Evolutionary conservation across 1,140 invertebrate species (phyloP), one percentile per base, ranked within the genome.

Genomic region (Drosophila asahinai): DNA sequence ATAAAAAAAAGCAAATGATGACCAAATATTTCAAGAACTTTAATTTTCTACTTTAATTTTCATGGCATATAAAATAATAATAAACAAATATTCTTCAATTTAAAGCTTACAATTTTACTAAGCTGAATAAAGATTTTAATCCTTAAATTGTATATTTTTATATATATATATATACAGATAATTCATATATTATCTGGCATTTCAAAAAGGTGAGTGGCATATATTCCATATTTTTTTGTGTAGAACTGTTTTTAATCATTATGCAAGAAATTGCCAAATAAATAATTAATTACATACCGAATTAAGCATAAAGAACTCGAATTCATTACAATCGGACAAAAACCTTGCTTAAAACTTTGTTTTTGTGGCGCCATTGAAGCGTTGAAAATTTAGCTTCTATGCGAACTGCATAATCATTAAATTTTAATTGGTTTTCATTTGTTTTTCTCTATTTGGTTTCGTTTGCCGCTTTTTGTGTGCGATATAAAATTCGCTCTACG

Each of bases 361-460:
- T 48, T 62, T 75, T 73, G 67, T 54, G 30, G 17, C 19, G 25
- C 52, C 43, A 42, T 48, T 71, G 68, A 59, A 59, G 65, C 66
- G 52, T 72, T 55, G 36, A 51, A 51, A 59, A 51, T 73, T 30
- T 52, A 66, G 54, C 74, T 60, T 47, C 73, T 77, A 60, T 57
- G 43, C 55, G 55, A 77, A 77, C 63, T 77, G 75, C 75, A 77
- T 77, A 77, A 77, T 77, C 74, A 77, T 77, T 77, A 77, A 77
- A 77, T 67, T 77, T 77, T 77, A 77, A 77, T 77, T 77, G 73
- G 62, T 77, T 77, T 77, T 77, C 62, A 77, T 77, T 77, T 77
- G 74, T 77, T 77, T 77, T 72, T 71, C 33, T 25, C 58, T 60
- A 38, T 73, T 73, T 42, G 22, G 27, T 19, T 73, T 42, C 30